Base-by-base conservation (phyloP, 2,113 vertebrate species). In the Sinocyclocheilus maitianheensis region DNA sequence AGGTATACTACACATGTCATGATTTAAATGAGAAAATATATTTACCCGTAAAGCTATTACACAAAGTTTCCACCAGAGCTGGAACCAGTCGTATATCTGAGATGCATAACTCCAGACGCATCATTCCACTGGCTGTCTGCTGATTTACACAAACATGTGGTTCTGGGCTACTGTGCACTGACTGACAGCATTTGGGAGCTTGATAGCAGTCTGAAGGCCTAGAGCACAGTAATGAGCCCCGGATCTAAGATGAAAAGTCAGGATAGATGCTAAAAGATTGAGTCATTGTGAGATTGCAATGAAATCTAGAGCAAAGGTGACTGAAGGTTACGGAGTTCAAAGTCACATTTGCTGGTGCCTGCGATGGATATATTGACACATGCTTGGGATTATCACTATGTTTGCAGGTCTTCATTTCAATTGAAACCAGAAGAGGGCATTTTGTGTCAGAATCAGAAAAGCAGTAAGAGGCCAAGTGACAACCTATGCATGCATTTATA, bases 31-130 rank as follows among this genome's bases (percentile, higher is more conserved):
- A 84, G 79, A 51, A 84, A 89, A 78, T 82, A 82, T 87, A 82
- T 80, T 37, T 75, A 58, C 16, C 76, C 37, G 40, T 77, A 60
- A 69, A 85, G 76, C 69, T 26, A 87, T 89, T 83, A 85, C 77
- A 55, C 88, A 78, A 60, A 87, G 76, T 88, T 90, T 86, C 85
- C 86, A 90, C 85, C 88, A 82, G 87, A 83, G 63, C 84, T 90
- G 89, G 91, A 92, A 91, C 85, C 67, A n/a, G 88, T 90, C 75
- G 88, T 89, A 93, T 91, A 93, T 93, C 91, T 94, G 92, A 92
- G 83, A 91, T 90, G 83, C 85, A 91, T 94, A 88, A 90, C 85
- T 67, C 84, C 63, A 65, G 79, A 81, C 24, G 58, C 79, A 65
- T 82, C 34, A 48, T 82, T 77, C 46, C 2, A 63, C 53, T 75